phyloP scores from a whole-genome alignment of 2,113 vertebrate species.

The Oxyura jamaicensis region DNA sequence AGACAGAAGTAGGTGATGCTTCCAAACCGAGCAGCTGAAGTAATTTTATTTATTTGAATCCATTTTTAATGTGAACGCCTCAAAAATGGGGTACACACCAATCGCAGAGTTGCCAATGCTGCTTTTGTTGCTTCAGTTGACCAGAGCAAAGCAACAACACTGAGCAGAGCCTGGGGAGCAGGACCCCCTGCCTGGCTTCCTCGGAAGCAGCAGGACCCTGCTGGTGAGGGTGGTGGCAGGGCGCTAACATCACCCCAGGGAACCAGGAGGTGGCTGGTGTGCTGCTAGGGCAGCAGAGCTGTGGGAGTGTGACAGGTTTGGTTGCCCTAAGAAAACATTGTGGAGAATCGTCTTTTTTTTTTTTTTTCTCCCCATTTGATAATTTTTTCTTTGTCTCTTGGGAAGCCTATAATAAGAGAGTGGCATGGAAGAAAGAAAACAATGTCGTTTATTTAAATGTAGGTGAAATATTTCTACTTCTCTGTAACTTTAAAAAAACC shows the following conservation, averaged over 20 bases:
- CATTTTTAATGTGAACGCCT: not conserved
- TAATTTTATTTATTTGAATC: not conserved
- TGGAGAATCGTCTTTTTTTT: not conserved
- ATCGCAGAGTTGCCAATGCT: not conserved
- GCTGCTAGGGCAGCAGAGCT: not conserved
- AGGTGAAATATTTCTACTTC: not conserved
- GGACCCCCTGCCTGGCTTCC: not conserved
- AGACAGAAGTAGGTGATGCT: not conserved
- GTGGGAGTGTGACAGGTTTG: not conserved
- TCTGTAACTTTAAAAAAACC: not conserved
- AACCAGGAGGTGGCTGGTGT: not conserved
- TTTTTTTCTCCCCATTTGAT: not conserved
- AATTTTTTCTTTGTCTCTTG: not conserved
- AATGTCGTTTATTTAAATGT: not conserved
- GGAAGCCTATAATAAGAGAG: not conserved
- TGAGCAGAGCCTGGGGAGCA: not conserved
- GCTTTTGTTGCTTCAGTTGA: not conserved
- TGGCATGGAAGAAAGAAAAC: not conserved
- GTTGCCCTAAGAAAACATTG: not conserved
- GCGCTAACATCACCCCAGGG: not conserved
- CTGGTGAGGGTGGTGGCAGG: rapidly evolving
- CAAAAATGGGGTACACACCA: rapidly evolving
- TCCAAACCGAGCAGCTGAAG: not conserved
- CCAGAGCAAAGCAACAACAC: not conserved
- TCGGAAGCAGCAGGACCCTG: not conserved